Base-by-base conservation (phyloP, 2,797 vertebrate genomes). In the Esox lucius region DNA sequence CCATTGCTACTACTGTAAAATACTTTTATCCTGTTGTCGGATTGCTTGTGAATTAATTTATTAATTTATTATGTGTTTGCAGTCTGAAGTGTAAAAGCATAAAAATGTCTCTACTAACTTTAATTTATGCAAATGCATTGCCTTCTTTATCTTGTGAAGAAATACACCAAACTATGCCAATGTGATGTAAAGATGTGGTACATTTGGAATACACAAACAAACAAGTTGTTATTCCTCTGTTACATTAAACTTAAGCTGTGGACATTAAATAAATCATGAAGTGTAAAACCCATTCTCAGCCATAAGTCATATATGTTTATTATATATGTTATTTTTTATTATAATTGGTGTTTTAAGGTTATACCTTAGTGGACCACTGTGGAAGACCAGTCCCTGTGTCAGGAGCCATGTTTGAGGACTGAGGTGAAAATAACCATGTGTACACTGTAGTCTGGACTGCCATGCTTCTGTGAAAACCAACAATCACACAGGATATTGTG, bases 21-120 rank as follows among this genome's bases (percentile, higher is more conserved):
- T 88, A 93, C 95, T 95, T 94, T 90, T 91, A 90, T 93, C 90
- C 93, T 85, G 83, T 89, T 93, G 90, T 95, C 12, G 91, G 93
- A 94, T 94, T 94, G 94, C 95, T 96, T 94, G 95, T 96, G 93
- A 94, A 92, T 95, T 98, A 97, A 98, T 95, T 98, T 98, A 98
- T 97, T 98, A 97, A 98, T 98, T 98, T 98, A 98, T 98, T 97
- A 91, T 90, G 88, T 90, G 90, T 92, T 84, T 89, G 77, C 73
- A 88, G 85, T 86, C 87, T 75, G 80, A 76, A 78, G 87, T 90
- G 87, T 91, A 82, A 82, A 87, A 87, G 67, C 70, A 82, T 84
- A 65, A 78, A 86, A 83, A 79, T 78, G 79, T 86, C 85, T 91
- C 80, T 92, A 93, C 93, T 94, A 93, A 94, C 92, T 89, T 85